These are phyloP conservation scores for Nicator chloris DNA, from an alignment of 2,113 vertebrate genomes.

Conservation along the genomic window DNA sequence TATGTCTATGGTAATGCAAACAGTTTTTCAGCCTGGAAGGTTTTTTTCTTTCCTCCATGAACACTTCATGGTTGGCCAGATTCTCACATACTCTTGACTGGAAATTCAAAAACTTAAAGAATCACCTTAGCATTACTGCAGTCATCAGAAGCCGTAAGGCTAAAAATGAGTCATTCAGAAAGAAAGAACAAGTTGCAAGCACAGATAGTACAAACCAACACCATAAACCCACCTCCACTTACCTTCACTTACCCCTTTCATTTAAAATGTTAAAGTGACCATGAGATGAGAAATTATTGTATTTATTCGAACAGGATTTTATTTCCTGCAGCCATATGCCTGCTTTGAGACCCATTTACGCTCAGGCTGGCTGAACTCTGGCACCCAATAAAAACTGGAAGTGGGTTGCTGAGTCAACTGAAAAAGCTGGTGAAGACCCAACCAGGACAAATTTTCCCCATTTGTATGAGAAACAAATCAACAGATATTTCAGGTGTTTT, in stretches of 20 bases:
- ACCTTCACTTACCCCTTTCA: constrained; percentile 68
- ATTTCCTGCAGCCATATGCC: background rate
- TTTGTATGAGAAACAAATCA: background rate
- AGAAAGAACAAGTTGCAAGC: background rate
- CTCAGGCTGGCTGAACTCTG: background rate
- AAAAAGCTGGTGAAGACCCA: background rate
- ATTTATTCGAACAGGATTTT: constrained; percentile 39
- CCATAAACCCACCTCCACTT: constrained; percentile 54
- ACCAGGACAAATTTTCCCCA: background rate
- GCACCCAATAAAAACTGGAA: background rate
- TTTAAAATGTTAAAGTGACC: constrained; percentile 45
- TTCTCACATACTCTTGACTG: background rate
- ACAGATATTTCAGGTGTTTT: background rate
- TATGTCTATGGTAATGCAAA: background rate
- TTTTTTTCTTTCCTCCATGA: background rate
- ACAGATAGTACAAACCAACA: background rate
- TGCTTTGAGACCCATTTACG: background rate
- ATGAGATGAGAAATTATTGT: constrained; percentile 22
- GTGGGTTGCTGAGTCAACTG: background rate
- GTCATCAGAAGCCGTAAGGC: background rate
- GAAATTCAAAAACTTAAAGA: background rate
- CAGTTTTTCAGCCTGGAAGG: background rate
- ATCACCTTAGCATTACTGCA: background rate
- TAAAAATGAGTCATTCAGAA: background rate
- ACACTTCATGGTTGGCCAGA: background rate